A percentile compares a stretch with the other conserved stretches of the same genome.
phyloP scores from a whole-genome alignment of 2,888 invertebrate genomes.

The Scaptodrosophila latifasciaeformis region DNA sequence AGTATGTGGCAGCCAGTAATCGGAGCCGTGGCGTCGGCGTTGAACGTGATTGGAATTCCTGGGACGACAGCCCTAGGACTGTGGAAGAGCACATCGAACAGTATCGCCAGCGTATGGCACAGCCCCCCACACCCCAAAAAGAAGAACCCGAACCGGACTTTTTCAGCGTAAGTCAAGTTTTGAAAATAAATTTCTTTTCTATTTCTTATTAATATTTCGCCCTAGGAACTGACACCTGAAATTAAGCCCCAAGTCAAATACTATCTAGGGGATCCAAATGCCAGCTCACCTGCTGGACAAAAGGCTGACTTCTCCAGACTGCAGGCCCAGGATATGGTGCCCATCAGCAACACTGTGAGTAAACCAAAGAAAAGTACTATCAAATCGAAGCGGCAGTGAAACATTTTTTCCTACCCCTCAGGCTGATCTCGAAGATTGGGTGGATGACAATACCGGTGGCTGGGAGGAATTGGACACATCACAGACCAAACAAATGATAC shows the following conservation, averaged over 20 bases:
- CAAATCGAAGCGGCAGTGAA: too few relatives aligned
- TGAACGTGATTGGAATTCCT: conserved; percentile 78
- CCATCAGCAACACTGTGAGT: conserved; percentile 74
- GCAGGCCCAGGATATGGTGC: conserved; percentile 75
- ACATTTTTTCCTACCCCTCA: too few relatives aligned
- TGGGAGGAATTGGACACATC: conserved; percentile 77
- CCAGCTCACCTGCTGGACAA: background rate
- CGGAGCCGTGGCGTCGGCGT: background rate
- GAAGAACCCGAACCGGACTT: conserved; percentile 77
- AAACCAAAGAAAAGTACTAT: too few relatives aligned
- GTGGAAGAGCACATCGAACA: conserved; percentile 81
- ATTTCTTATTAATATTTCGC: background rate
- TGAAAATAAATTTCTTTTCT: background rate
- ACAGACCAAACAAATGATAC: conserved; percentile 72
- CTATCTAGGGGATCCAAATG: conserved; percentile 73
- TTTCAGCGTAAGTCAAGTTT: conserved; percentile 75
- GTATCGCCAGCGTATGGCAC: conserved; percentile 77
- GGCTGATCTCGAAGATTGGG: conserved; percentile 78
- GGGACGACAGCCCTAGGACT: conserved; percentile 78
- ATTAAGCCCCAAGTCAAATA: conserved; percentile 79
- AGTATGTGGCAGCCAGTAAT: conserved; percentile 1
- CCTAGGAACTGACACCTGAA: conserved; percentile 79
- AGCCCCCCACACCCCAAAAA: conserved; percentile 73
- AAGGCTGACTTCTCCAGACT: conserved; percentile 75
- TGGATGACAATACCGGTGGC: conserved; percentile 75